Evolutionary conservation across 2,113 vertebrate genomes (phyloP).

Genomic region (Pao palembangensis): DNA sequence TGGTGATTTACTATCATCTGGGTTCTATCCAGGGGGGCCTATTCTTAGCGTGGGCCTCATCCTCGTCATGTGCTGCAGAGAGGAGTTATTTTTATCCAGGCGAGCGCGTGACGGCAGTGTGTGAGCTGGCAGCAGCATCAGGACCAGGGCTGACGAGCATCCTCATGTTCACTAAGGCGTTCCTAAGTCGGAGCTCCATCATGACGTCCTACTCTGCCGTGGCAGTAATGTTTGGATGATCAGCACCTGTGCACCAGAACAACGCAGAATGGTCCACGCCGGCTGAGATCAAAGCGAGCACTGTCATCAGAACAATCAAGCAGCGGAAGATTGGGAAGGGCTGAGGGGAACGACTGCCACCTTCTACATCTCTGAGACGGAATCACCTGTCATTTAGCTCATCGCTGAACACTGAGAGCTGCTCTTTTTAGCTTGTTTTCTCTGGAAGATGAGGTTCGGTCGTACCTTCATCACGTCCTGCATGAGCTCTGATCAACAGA

Average conservation of each 20-base stretch:
- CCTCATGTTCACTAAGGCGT: too few species aligned
- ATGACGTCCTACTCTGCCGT: slow-evolving; percentile 13
- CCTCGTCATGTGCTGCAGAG: slow-evolving; percentile 41
- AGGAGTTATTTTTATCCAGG: slow-evolving; percentile 57
- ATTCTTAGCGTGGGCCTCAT: slow-evolving; percentile 61
- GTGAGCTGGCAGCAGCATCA: too few species aligned
- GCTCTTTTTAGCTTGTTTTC: slow-evolving; percentile 38
- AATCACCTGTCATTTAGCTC: slow-evolving; percentile 74
- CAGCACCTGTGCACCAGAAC: slow-evolving; percentile 9
- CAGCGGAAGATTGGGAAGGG: slow-evolving; percentile 49
- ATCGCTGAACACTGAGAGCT: slow-evolving; percentile 64
- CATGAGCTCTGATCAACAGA: slow-evolving; percentile 39
- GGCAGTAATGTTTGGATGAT: slow-evolving; percentile 4
- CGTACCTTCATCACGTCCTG: slow-evolving; percentile 30
- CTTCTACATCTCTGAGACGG: slow-evolving; percentile 70
- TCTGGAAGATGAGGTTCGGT: slow-evolving; percentile 36
- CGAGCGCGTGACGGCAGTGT: not conserved
- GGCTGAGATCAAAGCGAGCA: slow-evolving; percentile 58
- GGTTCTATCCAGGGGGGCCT: slow-evolving; percentile 37
- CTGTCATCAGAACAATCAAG: slow-evolving; percentile 64
- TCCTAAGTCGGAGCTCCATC: slow-evolving; percentile 2
- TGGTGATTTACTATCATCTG: slow-evolving; percentile 45
- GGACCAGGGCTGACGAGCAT: too few species aligned
- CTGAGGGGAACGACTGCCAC: slow-evolving; percentile 70
- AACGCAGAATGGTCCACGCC: slow-evolving; percentile 33